A percentile compares a stretch with the other conserved stretches of the same genome.
These are phyloP conservation scores for Sycophaga agraensis DNA, from an alignment of 1,140 invertebrate genomes.

Conservation along the genomic window DNA sequence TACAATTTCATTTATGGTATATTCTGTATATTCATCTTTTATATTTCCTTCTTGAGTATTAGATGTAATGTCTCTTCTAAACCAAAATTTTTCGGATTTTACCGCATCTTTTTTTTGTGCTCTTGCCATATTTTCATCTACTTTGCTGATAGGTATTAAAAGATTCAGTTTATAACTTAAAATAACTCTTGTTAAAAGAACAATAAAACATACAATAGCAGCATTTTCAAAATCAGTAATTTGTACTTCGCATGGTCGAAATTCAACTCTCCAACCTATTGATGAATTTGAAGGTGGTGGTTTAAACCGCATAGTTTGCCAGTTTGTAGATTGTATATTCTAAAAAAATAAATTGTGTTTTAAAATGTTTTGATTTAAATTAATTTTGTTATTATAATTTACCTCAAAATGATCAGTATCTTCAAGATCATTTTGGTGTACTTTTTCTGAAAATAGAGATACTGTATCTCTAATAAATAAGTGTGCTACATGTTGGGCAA, in stretches of 20 bases:
- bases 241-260: slow-evolving; percentile 97
- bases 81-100: slow-evolving; percentile 84
- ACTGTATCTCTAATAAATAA: slow-evolving; percentile 98
- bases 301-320: slow-evolving; percentile 99
- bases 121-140: slow-evolving; percentile 97
- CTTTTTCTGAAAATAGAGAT: slow-evolving; percentile 92
- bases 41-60: slow-evolving; percentile 44
- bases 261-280: slow-evolving; percentile 99
- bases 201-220: slow-evolving; percentile 97
- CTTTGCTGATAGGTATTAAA: slow-evolving; percentile 96
- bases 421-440: slow-evolving; percentile 89
- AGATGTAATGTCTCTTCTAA: slow-evolving; percentile 77
- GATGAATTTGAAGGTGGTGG: slow-evolving; percentile 91
- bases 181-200: slow-evolving; percentile 94
- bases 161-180: slow-evolving; percentile 96
- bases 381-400: slow-evolving; percentile 22
- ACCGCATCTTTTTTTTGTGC: slow-evolving; percentile 91
- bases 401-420: slow-evolving; percentile 99
- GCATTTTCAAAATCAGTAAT: slow-evolving; percentile 99
- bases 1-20: slow-evolving; percentile 95
- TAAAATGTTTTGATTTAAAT: neutral
- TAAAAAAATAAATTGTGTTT: slow-evolving; percentile 54
- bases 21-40: slow-evolving; percentile 64
- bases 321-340: slow-evolving; percentile 99
- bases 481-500: slow-evolving; percentile 96